Conservation (phyloP, 2,797 vertebrate genomes). For the Salmo trutta region DNA sequence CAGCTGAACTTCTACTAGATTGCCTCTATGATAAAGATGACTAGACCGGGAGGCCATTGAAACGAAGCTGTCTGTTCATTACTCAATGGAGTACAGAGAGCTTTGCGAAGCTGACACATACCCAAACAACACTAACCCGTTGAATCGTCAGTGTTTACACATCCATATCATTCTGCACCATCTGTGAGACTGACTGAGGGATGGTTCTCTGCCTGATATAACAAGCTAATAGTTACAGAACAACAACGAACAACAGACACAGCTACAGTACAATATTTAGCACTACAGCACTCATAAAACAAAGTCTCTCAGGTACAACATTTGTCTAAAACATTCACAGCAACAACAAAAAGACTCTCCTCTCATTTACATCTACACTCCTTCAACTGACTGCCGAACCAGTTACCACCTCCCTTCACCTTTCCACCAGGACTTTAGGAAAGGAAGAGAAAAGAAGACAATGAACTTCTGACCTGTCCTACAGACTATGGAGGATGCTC, state of each 20-base stretch:
- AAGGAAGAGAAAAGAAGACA: slow-evolving; percentile 61
- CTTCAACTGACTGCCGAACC: slow-evolving; percentile 22
- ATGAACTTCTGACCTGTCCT: slow-evolving; percentile 83
- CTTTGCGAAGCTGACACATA: slow-evolving; percentile 68
- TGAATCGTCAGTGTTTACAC: slow-evolving; percentile 65
- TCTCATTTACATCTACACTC: slow-evolving; percentile 12
- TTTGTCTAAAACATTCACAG: neutral
- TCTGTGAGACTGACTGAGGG: slow-evolving; percentile 72
- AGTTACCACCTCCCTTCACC: slow-evolving; percentile 61
- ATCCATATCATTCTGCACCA: slow-evolving; percentile 72
- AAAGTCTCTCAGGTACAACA: neutral
- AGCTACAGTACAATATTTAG: neutral
- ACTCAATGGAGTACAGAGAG: slow-evolving; percentile 53
- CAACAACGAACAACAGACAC: slow-evolving; percentile 16
- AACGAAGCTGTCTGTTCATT: slow-evolving; percentile 57
- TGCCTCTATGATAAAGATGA: slow-evolving; percentile 27
- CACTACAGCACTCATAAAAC: neutral
- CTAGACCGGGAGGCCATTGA: slow-evolving; percentile 42
- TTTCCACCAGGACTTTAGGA: slow-evolving; percentile 58
- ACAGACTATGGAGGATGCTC: slow-evolving; percentile 72
- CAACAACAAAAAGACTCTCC: too few species aligned
- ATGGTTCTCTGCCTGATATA: slow-evolving; percentile 55
- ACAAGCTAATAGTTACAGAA: slow-evolving; percentile 38
- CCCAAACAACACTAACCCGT: slow-evolving; percentile 73
- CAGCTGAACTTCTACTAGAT: neutral